Percentiles rank a stretch among this genome's conserved stretches.
phyloP scores from a whole-genome alignment of 64 coral and sea anemone genomes.

The Stichodactyla mertensii region DNA sequence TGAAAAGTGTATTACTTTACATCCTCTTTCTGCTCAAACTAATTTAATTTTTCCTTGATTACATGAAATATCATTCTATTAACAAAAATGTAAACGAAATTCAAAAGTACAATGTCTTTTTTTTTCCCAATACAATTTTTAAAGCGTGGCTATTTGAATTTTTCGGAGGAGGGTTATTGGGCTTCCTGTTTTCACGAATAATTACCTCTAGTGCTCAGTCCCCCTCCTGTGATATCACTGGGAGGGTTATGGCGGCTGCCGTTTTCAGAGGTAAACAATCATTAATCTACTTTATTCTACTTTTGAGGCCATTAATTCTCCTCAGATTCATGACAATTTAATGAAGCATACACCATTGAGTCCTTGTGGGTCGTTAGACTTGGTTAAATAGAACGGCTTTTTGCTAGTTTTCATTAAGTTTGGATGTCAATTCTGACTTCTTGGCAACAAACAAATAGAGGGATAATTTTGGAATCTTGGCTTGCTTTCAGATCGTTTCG shows the following conservation, averaged over 20 bases:
- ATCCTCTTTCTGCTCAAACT: no score
- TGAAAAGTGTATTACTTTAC: no score
- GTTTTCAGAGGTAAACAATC: conserved; percentile 2
- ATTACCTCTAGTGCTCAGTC: conserved; percentile 14
- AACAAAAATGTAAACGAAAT: no score
- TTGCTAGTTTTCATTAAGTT: neutral
- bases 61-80: no score
- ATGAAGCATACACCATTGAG: neutral
- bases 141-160: neutral
- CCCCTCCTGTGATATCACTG: neutral
- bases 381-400: neutral
- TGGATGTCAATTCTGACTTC: no score
- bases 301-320: neutral
- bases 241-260: neutral
- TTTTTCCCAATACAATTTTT: neutral
- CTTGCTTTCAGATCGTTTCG: no score
- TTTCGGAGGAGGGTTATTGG: neutral
- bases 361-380: neutral
- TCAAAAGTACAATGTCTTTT: neutral
- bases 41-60: no score
- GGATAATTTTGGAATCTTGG: no score
- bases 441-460: no score
- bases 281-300: neutral
- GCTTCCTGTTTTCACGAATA: neutral
- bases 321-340: neutral